phyloP scores from a whole-genome alignment of 1,140 invertebrate species.

The Dreissena polymorpha region DNA sequence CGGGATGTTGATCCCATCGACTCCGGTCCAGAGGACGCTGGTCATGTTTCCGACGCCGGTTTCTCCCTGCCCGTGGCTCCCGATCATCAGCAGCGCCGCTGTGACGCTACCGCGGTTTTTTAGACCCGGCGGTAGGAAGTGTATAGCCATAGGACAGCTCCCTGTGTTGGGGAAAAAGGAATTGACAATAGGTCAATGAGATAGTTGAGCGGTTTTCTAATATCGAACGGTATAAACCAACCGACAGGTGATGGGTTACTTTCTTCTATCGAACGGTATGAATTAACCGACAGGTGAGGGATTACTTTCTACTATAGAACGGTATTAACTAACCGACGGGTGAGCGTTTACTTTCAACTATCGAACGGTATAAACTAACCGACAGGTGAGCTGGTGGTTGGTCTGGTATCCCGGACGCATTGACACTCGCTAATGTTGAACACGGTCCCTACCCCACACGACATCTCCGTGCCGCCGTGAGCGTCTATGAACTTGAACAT shows the following conservation, averaged over 20 bases:
- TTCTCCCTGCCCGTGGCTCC: conserved; percentile 40
- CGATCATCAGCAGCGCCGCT: conserved; percentile 49
- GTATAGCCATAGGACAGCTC: conserved; percentile 30
- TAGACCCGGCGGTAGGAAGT: conserved; percentile 15
- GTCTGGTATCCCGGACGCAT: conserved; percentile 1
- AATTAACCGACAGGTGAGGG: background rate
- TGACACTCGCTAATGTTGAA: conserved; percentile 25
- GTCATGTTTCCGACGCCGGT: conserved; percentile 44
- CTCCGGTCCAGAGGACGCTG: conserved; percentile 32
- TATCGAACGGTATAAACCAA: background rate
- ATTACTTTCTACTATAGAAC: too few species aligned
- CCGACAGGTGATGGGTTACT: too few species aligned
- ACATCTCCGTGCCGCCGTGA: conserved; percentile 31
- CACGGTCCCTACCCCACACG: conserved; percentile 31
- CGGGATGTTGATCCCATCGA: conserved; percentile 31
- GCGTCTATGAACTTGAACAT: conserved; percentile 35
- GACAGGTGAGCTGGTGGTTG: background rate
- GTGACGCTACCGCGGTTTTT: conserved; percentile 30
- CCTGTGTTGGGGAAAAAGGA: background rate
- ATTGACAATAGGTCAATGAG: too few species aligned
- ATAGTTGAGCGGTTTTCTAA: too few species aligned
- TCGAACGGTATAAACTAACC: background rate
- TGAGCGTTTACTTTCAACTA: too few species aligned
- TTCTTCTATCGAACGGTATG: too few species aligned
- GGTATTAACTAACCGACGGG: too few species aligned